These are phyloP conservation scores for Dipodomys stephensi DNA, from an alignment of 2,113 vertebrate species.

Conservation along the genomic window DNA sequence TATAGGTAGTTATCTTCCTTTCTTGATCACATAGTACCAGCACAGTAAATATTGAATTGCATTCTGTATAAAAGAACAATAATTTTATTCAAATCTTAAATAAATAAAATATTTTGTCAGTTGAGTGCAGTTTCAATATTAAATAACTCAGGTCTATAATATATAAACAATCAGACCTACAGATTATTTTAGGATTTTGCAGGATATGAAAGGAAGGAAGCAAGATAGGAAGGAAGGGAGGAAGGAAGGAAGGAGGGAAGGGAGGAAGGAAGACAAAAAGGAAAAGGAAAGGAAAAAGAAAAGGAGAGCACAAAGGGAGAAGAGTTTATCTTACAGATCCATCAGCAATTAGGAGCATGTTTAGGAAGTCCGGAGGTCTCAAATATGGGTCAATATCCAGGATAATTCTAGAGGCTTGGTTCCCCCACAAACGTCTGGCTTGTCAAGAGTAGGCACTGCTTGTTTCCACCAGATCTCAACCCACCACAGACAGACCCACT, in stretches of 20 bases:
- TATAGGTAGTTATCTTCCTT: neutral
- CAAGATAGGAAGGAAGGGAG: too few species aligned
- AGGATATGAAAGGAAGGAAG: neutral
- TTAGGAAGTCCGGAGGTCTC: neutral
- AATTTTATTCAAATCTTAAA: neutral
- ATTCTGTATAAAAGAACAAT: neutral
- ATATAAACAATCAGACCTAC: neutral
- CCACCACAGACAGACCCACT: neutral
- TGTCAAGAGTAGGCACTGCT: neutral
- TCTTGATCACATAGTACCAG: neutral
- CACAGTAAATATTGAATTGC: neutral
- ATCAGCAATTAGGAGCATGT: neutral
- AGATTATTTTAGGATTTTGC: neutral
- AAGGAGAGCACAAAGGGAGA: neutral
- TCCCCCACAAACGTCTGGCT: neutral
- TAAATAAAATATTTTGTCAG: neutral
- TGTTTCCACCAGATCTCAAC: neutral
- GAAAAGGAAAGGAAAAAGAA: neutral
- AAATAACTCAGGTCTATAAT: neutral
- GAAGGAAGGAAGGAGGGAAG: too few species aligned
- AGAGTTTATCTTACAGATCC: neutral
- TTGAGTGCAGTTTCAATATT: neutral
- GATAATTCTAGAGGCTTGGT: neutral
- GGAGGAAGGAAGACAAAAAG: neutral
- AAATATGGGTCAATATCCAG: neutral